Conservation (phyloP, 1,140 invertebrate species). For the Apis cerana region DNA sequence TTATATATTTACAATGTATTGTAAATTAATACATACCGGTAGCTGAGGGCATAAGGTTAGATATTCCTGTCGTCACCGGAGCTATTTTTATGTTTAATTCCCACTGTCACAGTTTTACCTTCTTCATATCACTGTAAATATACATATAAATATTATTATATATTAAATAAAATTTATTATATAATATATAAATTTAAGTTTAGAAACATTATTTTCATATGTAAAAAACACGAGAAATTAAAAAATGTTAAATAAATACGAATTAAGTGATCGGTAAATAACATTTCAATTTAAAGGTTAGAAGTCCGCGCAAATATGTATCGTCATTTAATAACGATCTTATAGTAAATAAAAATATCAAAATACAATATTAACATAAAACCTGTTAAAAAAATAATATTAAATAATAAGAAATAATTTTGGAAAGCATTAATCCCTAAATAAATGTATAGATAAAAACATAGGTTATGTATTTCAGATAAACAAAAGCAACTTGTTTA, state of each 20-base stretch:
- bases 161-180: not conserved
- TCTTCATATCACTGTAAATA: slow-evolving; percentile 69
- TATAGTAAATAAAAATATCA: not conserved
- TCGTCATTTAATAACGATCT: not conserved
- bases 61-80: slow-evolving; percentile 55
- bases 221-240: not conserved
- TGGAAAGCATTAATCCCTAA: not conserved
- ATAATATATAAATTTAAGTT: not conserved
- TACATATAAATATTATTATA: slow-evolving; percentile 8
- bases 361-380: not conserved
- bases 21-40: slow-evolving; percentile 53
- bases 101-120: slow-evolving; percentile 60
- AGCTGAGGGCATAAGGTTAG: slow-evolving; percentile 66
- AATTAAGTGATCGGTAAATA: slow-evolving; percentile 10
- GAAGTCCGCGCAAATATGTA: slow-evolving; percentile 27
- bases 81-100: slow-evolving; percentile 49
- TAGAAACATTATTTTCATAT: not conserved
- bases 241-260: not conserved
- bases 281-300: slow-evolving; percentile 30
- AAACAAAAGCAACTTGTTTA: slow-evolving; percentile 56
- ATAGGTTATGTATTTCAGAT: slow-evolving; percentile 57
- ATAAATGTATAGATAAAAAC: not conserved
- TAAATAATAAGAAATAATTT: too few species aligned
- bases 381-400: too few species aligned
- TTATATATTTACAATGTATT: not conserved